Evolutionary conservation across 64 coral and sea anemone species (phyloP).

Genomic region (Montipora capricornis): DNA sequence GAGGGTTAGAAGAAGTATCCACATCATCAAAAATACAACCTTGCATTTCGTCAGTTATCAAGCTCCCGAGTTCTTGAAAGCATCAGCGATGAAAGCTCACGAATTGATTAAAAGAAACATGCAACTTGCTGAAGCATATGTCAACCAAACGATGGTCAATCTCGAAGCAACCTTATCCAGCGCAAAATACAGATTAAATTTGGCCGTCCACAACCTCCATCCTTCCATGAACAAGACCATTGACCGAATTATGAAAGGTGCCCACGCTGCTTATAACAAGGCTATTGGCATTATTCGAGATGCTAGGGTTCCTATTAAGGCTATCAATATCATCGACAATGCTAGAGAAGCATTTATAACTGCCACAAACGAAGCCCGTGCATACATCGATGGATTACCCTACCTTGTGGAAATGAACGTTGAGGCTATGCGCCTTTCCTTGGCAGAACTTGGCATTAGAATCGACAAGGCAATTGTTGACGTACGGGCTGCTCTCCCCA

Average conservation of each 20-base stretch:
- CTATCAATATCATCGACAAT: constrained; percentile 1
- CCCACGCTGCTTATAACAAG: not conserved
- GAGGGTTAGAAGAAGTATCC: constrained; percentile 15
- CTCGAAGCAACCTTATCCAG: constrained; percentile 39
- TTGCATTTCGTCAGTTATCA: not conserved
- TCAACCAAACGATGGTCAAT: constrained; percentile 49
- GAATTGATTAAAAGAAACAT: constrained; percentile 73
- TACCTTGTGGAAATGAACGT: not conserved
- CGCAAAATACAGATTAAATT: not conserved
- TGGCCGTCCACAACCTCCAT: constrained; percentile 4
- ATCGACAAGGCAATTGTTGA: constrained; percentile 31
- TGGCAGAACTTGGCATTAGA: not conserved
- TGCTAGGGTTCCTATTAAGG: not conserved
- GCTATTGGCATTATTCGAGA: constrained; percentile 7
- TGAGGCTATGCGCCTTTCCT: not conserved
- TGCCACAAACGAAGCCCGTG: not conserved
- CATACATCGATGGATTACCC: not conserved
- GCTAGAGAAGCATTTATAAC: not conserved
- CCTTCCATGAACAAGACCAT: constrained; percentile 11
- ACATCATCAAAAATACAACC: constrained; percentile 25
- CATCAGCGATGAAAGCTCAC: constrained; percentile 28
- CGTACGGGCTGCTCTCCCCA: constrained; percentile 56
- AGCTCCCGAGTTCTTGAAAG: constrained; percentile 58
- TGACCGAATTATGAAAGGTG: not conserved
- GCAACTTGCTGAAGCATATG: constrained; percentile 46